Conservation (phyloP, 1,140 invertebrate species). For the Euwallacea fornicatus region DNA sequence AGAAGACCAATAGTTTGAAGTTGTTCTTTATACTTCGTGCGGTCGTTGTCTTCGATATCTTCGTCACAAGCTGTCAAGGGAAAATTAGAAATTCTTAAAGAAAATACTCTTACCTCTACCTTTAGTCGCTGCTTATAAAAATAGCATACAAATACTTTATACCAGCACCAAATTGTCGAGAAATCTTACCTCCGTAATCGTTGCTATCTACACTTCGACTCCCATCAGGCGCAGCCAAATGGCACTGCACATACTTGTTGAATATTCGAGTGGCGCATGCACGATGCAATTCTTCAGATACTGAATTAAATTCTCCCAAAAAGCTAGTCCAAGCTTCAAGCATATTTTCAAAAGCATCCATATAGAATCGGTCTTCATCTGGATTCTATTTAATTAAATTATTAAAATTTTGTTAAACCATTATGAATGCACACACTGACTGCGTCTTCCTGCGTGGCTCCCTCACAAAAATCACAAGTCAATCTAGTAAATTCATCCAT, state of each 20-base stretch:
- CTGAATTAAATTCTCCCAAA: constrained; percentile 56
- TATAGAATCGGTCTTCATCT: constrained; percentile 69
- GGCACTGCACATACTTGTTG: constrained; percentile 79
- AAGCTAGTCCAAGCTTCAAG: constrained; percentile 78
- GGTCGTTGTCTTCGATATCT: constrained; percentile 71
- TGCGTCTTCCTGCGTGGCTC: constrained; percentile 72
- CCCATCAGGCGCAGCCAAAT: constrained; percentile 81
- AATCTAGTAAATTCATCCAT: constrained; percentile 70
- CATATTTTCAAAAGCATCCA: constrained; percentile 79
- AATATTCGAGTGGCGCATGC: constrained; percentile 64
- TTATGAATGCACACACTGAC: constrained; percentile 54
- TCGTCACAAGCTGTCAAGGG: constrained; percentile 49
- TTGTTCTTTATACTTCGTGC: constrained; percentile 69
- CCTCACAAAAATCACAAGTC: constrained; percentile 75
- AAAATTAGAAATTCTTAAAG: constrained; percentile 7
- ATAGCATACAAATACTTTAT: too few species aligned
- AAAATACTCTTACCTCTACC: neutral
- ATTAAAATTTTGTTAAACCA: neutral
- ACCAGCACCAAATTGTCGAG: too few species aligned
- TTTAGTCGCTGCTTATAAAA: neutral
- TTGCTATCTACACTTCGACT: constrained; percentile 56
- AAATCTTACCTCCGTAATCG: neutral
- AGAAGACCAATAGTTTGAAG: constrained; percentile 65
- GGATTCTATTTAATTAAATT: constrained; percentile 48
- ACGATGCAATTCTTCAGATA: constrained; percentile 56